These are phyloP conservation scores for Oppia nitens DNA, from an alignment of 1,140 invertebrate species.

Conservation along the genomic window DNA sequence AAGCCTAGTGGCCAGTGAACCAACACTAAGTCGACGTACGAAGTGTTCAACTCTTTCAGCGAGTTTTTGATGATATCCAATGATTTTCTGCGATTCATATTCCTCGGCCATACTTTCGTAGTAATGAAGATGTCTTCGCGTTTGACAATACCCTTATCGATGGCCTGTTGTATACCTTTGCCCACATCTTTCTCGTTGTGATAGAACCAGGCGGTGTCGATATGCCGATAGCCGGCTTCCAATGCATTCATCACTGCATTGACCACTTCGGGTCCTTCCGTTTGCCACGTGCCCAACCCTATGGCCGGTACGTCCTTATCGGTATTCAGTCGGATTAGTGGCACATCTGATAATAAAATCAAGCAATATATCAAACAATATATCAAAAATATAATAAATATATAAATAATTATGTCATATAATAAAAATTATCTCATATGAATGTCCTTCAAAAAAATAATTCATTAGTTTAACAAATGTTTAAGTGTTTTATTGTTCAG, in stretches of 20 bases:
- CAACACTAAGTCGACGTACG: constrained; percentile 64
- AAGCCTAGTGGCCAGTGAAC: constrained; percentile 45
- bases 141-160: constrained; percentile 48
- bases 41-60: constrained; percentile 44
- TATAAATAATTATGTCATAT: too few relatives aligned
- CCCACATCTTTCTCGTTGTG: constrained; percentile 71
- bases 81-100: constrained; percentile 43
- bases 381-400: too few relatives aligned
- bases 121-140: constrained; percentile 66
- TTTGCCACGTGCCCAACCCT: constrained; percentile 61
- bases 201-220: constrained; percentile 75
- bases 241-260: constrained; percentile 54
- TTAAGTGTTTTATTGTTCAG: too few relatives aligned
- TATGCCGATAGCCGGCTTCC: constrained; percentile 63
- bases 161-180: constrained; percentile 46
- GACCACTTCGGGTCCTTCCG: constrained; percentile 45
- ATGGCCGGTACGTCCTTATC: constrained; percentile 44
- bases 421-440: too few relatives aligned
- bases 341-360: too few relatives aligned
- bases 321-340: too few relatives aligned
- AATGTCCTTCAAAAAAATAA: too few relatives aligned
- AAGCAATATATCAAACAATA: too few relatives aligned
- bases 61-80: constrained; percentile 41
- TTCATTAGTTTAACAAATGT: too few relatives aligned
- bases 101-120: constrained; percentile 44